Percentiles rank a stretch among this genome's conserved stretches.
Conservation (phyloP, 2,888 invertebrate species). For the Eilema sororculum region DNA sequence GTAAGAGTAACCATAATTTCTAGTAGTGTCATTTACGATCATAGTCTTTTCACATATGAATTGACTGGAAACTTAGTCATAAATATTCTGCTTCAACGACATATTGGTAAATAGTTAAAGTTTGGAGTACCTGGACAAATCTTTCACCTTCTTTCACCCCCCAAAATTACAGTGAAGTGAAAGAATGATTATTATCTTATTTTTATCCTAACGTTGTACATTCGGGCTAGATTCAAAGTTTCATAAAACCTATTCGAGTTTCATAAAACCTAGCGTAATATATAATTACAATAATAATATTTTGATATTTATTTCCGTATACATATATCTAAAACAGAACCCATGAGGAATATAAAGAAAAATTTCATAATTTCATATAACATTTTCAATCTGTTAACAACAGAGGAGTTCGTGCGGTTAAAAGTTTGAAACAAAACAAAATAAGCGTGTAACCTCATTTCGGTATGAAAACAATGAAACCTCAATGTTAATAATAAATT, state of each 20-base stretch:
- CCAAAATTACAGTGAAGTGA: no score
- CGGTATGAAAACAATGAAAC: constrained; percentile 35
- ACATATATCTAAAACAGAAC: not conserved
- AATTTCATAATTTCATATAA: not conserved
- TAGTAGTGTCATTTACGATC: not conserved
- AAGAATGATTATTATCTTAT: not conserved
- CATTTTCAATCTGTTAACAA: constrained; percentile 1
- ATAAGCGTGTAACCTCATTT: constrained; percentile 14
- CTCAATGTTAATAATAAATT: constrained; percentile 39
- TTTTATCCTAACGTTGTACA: no score
- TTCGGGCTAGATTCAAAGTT: no score
- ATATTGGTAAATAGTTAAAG: no score
- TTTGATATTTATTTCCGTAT: not conserved
- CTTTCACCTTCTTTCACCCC: no score
- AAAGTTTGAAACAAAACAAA: constrained; percentile 17
- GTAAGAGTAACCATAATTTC: not conserved
- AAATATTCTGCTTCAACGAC: not conserved
- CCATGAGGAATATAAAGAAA: not conserved
- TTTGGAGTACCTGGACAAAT: no score
- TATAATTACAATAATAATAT: not conserved
- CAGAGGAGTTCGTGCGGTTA: not conserved
- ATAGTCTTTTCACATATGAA: not conserved
- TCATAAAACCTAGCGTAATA: no score
- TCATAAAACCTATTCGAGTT: no score
- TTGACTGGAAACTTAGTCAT: not conserved